These are phyloP conservation scores for Columba janthina DNA, from an alignment of 2,113 vertebrate genomes.

Conservation along the genomic window DNA sequence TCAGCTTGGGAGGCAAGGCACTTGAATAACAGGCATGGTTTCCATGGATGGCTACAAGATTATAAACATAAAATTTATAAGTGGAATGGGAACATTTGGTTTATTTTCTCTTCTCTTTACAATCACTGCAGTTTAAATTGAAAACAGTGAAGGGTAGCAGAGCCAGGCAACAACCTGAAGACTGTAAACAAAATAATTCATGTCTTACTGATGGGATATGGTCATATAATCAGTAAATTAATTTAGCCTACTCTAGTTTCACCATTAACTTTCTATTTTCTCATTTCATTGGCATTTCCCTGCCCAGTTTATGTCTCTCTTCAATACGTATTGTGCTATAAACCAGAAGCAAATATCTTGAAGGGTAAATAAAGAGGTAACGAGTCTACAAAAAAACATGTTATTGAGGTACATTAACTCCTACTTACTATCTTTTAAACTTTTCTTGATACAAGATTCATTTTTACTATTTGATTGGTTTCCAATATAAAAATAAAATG, in stretches of 20 bases:
- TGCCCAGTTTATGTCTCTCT: constrained; percentile 72
- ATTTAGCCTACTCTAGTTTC: constrained; percentile 76
- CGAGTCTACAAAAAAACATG: constrained; percentile 58
- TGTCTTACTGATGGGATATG: constrained; percentile 77
- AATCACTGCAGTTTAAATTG: constrained; percentile 74
- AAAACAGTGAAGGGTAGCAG: constrained; percentile 76
- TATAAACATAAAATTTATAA: constrained; percentile 79
- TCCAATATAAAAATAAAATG: constrained; percentile 45
- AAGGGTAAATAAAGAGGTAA: constrained; percentile 77
- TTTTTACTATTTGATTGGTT: constrained; percentile 55
- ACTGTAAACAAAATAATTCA: constrained; percentile 79
- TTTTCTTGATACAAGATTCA: constrained; percentile 55
- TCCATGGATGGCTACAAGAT: constrained; percentile 77
- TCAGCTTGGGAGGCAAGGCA: constrained; percentile 63
- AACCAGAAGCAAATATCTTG: constrained; percentile 74
- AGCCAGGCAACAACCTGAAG: constrained; percentile 76
- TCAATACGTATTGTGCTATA: constrained; percentile 75
- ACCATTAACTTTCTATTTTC: constrained; percentile 78
- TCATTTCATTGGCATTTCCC: constrained; percentile 74
- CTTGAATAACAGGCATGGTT: constrained; percentile 72
- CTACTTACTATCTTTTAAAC: constrained; percentile 59
- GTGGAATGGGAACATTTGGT: constrained; percentile 77
- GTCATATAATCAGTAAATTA: constrained; percentile 79
- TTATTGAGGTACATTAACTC: constrained; percentile 69
- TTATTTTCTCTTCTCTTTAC: constrained; percentile 78